Base-by-base conservation (phyloP, 2,888 invertebrate species). In the Ornithoptera priamus region DNA sequence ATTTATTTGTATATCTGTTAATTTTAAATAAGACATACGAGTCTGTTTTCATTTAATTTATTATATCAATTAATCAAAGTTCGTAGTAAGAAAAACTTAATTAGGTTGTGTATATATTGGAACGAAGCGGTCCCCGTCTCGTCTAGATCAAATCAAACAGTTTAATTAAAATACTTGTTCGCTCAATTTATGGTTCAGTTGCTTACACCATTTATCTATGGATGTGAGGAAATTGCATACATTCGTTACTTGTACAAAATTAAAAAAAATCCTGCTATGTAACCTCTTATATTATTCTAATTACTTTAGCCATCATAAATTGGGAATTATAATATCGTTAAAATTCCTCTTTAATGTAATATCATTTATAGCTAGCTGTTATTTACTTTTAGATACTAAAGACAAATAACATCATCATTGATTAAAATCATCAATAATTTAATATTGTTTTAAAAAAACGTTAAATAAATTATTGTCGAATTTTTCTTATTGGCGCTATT, bases 101-200 rank as follows among this genome's bases (percentile, higher is more conserved):
- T 66, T 66, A 36, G 66, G 36, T 30, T 66, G 50, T 60, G 66
- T 66, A 66, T 66, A 59, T 50, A 66, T 66, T 66, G 59, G 65
- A 66, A 60, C 60, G 46, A 65, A 59, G 24, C 50, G 66, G 60
- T 60, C 60, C 46, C 60, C 60, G 24, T 60, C 66, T 66, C 60
- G 66, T 50, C 46, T 66, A 60, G 66, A 46, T 60, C 60, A 60
- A 66, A 66, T 66, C 66, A 66, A 66, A 66, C 66, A 66, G 30
- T 60, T 60, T 66, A 60, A 66, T 66, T 66, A 66, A 66, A 66
- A 66, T 60, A 60, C 66, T 60, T 53, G 60, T 66, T 66, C 50
- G 60, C 50, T 66, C 50, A 66, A 60, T 66, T 66, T 66, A 65
- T 65, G 58, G 65, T 65, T 65, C 58, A 57, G 30, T 57, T 65